These are phyloP conservation scores for Ophonus ardosiacus DNA, from an alignment of 2,888 invertebrate genomes.

Conservation along the genomic window DNA sequence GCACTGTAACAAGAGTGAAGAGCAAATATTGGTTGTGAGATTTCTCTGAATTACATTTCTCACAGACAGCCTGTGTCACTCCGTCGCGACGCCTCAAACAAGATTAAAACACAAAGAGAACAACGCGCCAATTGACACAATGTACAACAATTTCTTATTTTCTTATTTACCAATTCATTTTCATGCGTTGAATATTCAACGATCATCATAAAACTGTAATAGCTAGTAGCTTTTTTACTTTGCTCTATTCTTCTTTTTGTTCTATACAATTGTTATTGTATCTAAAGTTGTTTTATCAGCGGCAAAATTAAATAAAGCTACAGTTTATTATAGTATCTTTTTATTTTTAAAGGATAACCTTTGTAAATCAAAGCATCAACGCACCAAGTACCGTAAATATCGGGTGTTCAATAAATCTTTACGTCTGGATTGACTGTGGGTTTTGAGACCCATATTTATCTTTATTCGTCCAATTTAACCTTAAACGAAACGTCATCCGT, in stretches of 20 bases:
- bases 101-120: conserved; percentile 60
- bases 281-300: too few relatives aligned
- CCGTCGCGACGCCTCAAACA: conserved; percentile 47
- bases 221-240: conserved; percentile 4
- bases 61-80: conserved; percentile 33
- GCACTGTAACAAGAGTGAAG: conserved; percentile 62
- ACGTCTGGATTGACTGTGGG: too few relatives aligned
- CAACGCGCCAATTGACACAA: conserved; percentile 46
- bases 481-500: too few relatives aligned
- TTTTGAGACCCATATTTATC: too few relatives aligned
- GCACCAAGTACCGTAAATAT: too few relatives aligned
- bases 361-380: too few relatives aligned
- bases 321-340: too few relatives aligned
- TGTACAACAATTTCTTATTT: conserved; percentile 52
- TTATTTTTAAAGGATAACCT: too few relatives aligned
- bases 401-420: too few relatives aligned
- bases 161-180: conserved; percentile 50
- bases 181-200: conserved; percentile 50
- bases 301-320: too few relatives aligned
- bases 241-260: background rate
- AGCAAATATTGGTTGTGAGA: conserved; percentile 63
- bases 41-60: conserved; percentile 63
- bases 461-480: too few relatives aligned
- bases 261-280: too few relatives aligned
- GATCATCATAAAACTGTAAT: conserved; percentile 18